Base-by-base conservation (phyloP, 2,797 vertebrate species). In the Ambastaia sidthimunki region DNA sequence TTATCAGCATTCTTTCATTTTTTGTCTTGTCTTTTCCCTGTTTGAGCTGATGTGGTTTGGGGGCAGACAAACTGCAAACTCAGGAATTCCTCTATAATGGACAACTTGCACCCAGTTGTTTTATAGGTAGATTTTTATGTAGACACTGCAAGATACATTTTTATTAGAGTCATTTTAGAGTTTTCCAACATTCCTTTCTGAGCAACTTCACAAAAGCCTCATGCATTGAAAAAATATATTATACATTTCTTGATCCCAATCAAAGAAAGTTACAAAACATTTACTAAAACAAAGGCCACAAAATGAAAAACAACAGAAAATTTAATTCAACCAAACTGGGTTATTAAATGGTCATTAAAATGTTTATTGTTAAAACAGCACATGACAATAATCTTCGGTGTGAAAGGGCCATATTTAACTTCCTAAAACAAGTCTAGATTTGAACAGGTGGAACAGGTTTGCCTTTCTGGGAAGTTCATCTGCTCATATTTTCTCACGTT, bases 401-500 rank as follows among this genome's bases (percentile, higher is more conserved):
- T 37, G 34, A 7, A 48, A 48, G n/a, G 47, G 47, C 13, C 11
- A 25, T 59, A 69, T 76, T 47, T 80, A 12, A 54, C 31, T 21
- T 71, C 13, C 41, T 60, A 74, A 59, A 80, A 47, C n/a, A 67
- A 54, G 19, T 63, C 19, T 4, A 48, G 65, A 68, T 41, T n/a
- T 28, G 28, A 76, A 74, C 79, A 54, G 34, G 73, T 72, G 31
- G 21, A 74, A 67, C 84, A 16, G 78, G 81, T 81, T 81, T 67
- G 4, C 41, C 57, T 78, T 52, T 70, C n/a, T 80, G 65, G 21
- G 59, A 73, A 79, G 57, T 83, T 71, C 7, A 71, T 71, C 60
- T 54, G 21, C 79, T 59, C 4, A 12, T 80, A 79, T 76, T 78
- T 81, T 87, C 80, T 74, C 62, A 83, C 72, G 48, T 70, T 62